phyloP scores from a whole-genome alignment of 2,797 vertebrate species.

The Pitangus sulphuratus region DNA sequence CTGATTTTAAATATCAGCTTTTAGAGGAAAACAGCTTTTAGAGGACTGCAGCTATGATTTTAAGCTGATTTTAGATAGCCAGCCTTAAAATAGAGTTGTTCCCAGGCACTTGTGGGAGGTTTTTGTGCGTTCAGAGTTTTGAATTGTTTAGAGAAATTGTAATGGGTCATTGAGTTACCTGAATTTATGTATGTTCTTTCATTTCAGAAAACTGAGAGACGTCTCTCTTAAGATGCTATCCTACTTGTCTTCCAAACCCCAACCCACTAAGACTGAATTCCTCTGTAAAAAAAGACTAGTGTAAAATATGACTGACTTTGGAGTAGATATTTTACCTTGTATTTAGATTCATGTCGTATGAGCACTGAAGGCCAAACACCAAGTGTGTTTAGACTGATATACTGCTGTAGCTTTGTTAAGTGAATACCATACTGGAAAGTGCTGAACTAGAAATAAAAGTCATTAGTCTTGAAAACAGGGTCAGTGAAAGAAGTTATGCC shows the following conservation, averaged over 20 bases:
- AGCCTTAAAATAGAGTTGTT: conserved; percentile 1
- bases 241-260: background rate
- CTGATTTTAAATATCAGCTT: conserved; percentile 3
- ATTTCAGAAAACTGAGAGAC: background rate
- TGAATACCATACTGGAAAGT: background rate
- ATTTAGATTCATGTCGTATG: background rate
- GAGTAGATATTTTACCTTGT: background rate
- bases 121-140: background rate
- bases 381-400: background rate
- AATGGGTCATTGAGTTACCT: background rate
- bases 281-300: background rate
- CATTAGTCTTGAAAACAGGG: background rate
- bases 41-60: background rate
- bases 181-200: background rate
- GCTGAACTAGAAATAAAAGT: background rate
- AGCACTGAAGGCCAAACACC: background rate
- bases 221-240: background rate
- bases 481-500: conserved; percentile 6
- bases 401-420: background rate
- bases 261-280: background rate
- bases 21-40: conserved; percentile 28
- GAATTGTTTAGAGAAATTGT: background rate
- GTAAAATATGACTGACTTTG: background rate
- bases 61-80: background rate
- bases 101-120: background rate